Conservation (phyloP, 1,140 invertebrate species). For the Gryllus bimaculatus region DNA sequence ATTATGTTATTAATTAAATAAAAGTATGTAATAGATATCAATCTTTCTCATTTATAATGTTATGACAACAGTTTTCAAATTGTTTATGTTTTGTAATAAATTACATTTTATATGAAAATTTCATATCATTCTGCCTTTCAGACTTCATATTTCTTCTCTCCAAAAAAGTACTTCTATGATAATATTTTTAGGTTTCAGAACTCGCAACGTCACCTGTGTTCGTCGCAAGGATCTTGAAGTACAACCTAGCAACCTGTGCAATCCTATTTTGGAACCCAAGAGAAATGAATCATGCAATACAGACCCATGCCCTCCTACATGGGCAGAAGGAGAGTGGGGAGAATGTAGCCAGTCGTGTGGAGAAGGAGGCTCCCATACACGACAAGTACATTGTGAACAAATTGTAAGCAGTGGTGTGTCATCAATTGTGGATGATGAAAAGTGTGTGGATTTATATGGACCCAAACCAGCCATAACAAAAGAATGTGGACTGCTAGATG, state of each 20-base stretch:
- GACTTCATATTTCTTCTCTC: no score
- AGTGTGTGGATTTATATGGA: slow-evolving; percentile 56
- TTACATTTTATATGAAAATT: no score
- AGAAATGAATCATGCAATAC: slow-evolving; percentile 60
- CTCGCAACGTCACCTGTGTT: slow-evolving; percentile 60
- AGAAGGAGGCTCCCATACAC: slow-evolving; percentile 54
- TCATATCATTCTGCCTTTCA: no score
- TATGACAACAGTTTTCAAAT: no score
- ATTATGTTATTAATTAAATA: no score
- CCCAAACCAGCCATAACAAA: slow-evolving; percentile 58
- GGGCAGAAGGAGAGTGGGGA: slow-evolving; percentile 72
- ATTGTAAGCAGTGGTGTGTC: slow-evolving; percentile 49
- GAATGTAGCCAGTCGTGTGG: slow-evolving; percentile 76
- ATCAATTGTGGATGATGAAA: slow-evolving; percentile 58
- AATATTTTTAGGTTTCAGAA: slow-evolving; percentile 37
- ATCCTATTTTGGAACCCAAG: slow-evolving; percentile 55
- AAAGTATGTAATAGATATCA: no score
- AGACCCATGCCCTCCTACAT: slow-evolving; percentile 71
- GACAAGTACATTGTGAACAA: slow-evolving; percentile 70
- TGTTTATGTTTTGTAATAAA: no score
- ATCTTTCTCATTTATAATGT: no score
- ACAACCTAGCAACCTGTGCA: slow-evolving; percentile 68
- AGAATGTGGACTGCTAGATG: slow-evolving; percentile 62
- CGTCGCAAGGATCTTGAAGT: slow-evolving; percentile 49
- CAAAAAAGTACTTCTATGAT: neutral